phyloP scores from a whole-genome alignment of 2,888 invertebrate genomes.

The Fissipunctia ypsillon region DNA sequence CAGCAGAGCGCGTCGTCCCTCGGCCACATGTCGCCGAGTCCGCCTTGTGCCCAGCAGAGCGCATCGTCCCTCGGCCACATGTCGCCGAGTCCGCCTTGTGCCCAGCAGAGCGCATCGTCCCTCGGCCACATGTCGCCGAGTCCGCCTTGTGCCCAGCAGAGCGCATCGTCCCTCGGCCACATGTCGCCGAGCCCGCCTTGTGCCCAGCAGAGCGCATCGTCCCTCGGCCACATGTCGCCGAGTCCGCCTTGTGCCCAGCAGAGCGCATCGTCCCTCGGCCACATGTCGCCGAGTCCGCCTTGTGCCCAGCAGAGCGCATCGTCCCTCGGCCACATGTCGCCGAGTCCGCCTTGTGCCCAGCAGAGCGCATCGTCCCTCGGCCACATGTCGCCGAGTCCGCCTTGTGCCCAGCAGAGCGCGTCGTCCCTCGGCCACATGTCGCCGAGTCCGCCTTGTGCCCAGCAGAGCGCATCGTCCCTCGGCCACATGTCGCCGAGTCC shows the following conservation, averaged over 20 bases:
- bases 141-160: neutral
- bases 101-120: conserved; percentile 1
- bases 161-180: conserved; percentile 7
- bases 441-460: neutral
- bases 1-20: conserved; percentile 5
- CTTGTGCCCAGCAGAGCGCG: conserved; percentile 7
- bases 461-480: conserved; percentile 9
- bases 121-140: neutral
- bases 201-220: conserved; percentile 1
- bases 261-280: conserved; percentile 9
- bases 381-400: neutral
- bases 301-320: conserved; percentile 4
- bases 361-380: conserved; percentile 6
- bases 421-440: neutral
- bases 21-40: neutral
- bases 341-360: neutral
- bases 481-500: neutral
- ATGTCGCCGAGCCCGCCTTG: neutral
- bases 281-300: neutral
- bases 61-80: neutral
- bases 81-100: neutral
- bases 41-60: conserved; percentile 1
- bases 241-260: neutral
- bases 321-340: neutral
- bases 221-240: neutral